phyloP scores from a whole-genome alignment of 2,888 invertebrate genomes.

The Shargacucullia verbasci region DNA sequence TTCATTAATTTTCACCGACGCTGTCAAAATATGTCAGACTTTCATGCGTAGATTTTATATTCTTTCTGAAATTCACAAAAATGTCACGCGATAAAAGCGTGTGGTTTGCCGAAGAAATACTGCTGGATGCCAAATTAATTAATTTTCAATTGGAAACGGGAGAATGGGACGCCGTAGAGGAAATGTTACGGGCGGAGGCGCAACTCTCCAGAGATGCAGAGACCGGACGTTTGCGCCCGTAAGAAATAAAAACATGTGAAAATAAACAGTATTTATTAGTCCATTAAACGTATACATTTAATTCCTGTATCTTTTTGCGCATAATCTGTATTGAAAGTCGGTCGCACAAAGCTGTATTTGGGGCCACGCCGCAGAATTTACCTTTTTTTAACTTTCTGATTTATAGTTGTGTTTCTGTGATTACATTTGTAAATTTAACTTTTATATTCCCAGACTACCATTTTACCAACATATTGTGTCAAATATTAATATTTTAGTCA shows the following conservation, averaged over 20 bases:
- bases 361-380: too few relatives aligned
- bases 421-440: too few relatives aligned
- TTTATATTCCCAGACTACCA: too few relatives aligned
- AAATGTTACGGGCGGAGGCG: conserved; percentile 86
- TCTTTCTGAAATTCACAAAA: conserved; percentile 51
- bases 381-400: too few relatives aligned
- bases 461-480: too few relatives aligned
- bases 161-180: conserved; percentile 87
- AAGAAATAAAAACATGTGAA: conserved; percentile 45
- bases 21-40: conserved; percentile 52
- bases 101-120: conserved; percentile 87
- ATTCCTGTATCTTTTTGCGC: too few relatives aligned
- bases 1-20: too few relatives aligned
- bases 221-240: conserved; percentile 86
- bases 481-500: too few relatives aligned
- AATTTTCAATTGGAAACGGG: conserved; percentile 86
- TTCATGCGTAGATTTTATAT: conserved; percentile 39
- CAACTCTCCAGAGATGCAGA: conserved; percentile 85
- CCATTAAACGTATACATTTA: too few relatives aligned
- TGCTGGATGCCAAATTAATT: conserved; percentile 85
- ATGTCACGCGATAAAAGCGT: conserved; percentile 88
- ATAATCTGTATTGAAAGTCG: too few relatives aligned
- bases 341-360: too few relatives aligned
- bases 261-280: not conserved
- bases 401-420: too few relatives aligned